Percentiles rank a stretch among this genome's conserved stretches.
Conservation (phyloP, 2,797 vertebrate genomes). For the Menidia menidia region DNA sequence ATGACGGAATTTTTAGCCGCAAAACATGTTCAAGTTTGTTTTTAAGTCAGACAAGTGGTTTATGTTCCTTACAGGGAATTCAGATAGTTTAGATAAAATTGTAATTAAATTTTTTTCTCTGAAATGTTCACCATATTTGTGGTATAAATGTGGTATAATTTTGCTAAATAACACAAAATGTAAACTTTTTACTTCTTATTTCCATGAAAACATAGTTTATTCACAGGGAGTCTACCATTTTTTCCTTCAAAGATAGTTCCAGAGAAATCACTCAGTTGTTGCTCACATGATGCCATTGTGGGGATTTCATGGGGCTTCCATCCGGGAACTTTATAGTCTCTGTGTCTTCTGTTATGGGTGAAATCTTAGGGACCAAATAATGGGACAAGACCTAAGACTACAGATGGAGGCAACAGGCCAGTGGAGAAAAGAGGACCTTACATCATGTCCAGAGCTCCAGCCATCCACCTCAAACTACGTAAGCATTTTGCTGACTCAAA, state of each 20-base stretch:
- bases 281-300: neutral
- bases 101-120: neutral
- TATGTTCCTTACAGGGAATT: neutral
- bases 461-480: conserved; percentile 92
- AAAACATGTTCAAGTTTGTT: neutral
- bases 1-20: too few relatives aligned
- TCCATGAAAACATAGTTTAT: neutral
- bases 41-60: neutral
- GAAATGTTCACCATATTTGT: neutral
- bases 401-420: conserved; percentile 62
- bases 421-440: conserved; percentile 93
- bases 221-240: neutral
- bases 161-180: neutral
- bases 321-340: neutral
- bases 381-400: conserved; percentile 68
- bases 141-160: too few relatives aligned
- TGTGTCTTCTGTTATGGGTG: neutral
- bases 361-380: conserved; percentile 49
- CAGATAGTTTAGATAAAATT: neutral
- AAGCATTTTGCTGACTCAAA: conserved; percentile 62
- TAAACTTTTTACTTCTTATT: neutral
- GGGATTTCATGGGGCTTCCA: too few relatives aligned
- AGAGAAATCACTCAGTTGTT: neutral
- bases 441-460: conserved; percentile 88
- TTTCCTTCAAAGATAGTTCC: too few relatives aligned